Percentiles rank a stretch among this genome's conserved stretches.
Conservation (phyloP, 1,140 invertebrate species). For the Laupala kohalensis region DNA sequence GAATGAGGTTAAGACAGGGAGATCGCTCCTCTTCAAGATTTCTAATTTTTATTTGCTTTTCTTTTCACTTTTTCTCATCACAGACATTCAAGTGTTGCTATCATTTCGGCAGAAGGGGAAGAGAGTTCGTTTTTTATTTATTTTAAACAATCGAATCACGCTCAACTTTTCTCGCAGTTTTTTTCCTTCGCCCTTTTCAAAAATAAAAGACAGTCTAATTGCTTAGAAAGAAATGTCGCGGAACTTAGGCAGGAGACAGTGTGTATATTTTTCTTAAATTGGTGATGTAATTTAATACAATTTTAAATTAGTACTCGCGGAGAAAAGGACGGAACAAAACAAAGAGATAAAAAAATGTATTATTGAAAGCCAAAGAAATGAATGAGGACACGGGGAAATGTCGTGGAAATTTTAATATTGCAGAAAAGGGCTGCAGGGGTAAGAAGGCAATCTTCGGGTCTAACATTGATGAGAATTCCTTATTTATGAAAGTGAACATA, state of each 20-base stretch:
- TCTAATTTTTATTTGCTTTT: neutral
- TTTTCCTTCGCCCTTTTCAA: neutral
- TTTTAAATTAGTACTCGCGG: neutral
- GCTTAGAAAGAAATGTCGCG: neutral
- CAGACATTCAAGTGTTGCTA: neutral
- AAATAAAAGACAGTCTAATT: neutral
- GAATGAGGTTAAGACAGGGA: neutral
- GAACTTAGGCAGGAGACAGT: neutral
- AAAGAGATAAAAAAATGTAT: neutral
- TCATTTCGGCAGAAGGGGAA: neutral
- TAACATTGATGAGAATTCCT: neutral
- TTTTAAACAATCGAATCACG: neutral
- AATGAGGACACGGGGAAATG: neutral
- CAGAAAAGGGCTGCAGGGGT: no score
- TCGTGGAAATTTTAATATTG: neutral
- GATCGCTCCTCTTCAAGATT: neutral
- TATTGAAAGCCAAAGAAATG: neutral
- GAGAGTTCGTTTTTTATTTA: neutral
- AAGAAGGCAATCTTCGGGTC: neutral
- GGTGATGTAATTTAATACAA: neutral
- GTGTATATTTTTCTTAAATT: neutral
- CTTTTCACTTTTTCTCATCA: neutral
- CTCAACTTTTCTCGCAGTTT: neutral
- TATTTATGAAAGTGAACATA: neutral
- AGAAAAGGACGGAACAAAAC: neutral